Base-by-base conservation (phyloP, 2,888 invertebrate species). In the Athrips mouffetella region DNA sequence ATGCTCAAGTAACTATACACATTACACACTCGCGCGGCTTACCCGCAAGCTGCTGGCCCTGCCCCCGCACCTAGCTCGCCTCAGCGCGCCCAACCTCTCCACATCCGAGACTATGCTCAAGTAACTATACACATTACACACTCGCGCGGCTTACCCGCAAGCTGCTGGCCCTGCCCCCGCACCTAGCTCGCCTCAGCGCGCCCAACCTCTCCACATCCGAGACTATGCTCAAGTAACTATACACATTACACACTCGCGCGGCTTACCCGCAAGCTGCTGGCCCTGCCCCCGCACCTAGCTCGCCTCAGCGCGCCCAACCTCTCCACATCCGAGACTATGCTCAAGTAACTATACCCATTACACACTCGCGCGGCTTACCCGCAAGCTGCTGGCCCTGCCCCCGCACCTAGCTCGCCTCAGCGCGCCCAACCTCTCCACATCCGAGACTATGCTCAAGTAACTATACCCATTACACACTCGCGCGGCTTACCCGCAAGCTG, bases 41-140 rank as follows among this genome's bases (percentile, higher is more conserved):
- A 93, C 93, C 0, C 89, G 92, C 42, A 90, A 91, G 30, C 86
- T 93, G 53, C 89, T 89, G 1, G 50, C 76, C 0, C 57, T 89
- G 42, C 82, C 88, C 4, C 73, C 73, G 2, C 81, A 89, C 59
- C 80, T 80, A 1, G 81, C 82, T 0, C 64, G 69, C 1, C 62
- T 87, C n/a, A 70, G 76, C n/a, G 67, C 78, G 0, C 76, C 86
- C 0, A 70, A 70, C 35, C 86, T 90, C 0, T 92, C 93, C 54
- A 93, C 94, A 1, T 94, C 93, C 21, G 94, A 94, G 61, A 91
- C 92, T 1, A 91, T 95, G 92, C 85, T 94, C 48, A 91, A 91
- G 89, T 91, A 45, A 70, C 79, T 60, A 37, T 10, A 6, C n/a
- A n/a, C n/a, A n/a, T n/a, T n/a, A n/a, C 0, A 82, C 89, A 1